Base-by-base conservation (phyloP, 2,113 vertebrate species). In the Megaceryle torquata region DNA sequence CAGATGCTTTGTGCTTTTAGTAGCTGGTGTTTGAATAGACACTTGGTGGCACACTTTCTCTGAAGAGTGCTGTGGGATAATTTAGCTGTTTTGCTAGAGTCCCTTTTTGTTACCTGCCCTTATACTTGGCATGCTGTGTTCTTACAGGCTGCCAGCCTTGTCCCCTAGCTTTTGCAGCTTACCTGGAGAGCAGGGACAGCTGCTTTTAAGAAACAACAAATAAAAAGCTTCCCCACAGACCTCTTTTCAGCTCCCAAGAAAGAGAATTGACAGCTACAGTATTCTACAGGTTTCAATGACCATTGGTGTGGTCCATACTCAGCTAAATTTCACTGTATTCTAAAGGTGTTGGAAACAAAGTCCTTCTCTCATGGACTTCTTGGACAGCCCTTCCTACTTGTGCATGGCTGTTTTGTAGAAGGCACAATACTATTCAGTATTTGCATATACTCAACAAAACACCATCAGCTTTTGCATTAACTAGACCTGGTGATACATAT, bases 41-140 rank as follows among this genome's bases (percentile, higher is more conserved):
- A 92, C 92, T 96, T 91, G 91, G 92, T 96, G 95, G 93, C 95
- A 96, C 79, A 78, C 92, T 96, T 96, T 93, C 85, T 86, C 95
- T 90, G 86, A 81, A n/a, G 51, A 88, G 80, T 39, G 57, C 69
- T 37, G 17, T 29, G 44, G 44, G 48, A 88, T 64, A 41, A 35
- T 1, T 6, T 8, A n/a, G 50, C 22, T 67, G 33, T 78, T 80
- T 82, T 88, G 28, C 80, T 43, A 9, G 21, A 33, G 11, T 59
- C 25, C 5, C 41, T 70, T 89, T 76, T 43, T 24, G 28, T 61
- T 77, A 22, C 25, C 29, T 54, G 65, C 33, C 39, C 46, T 82
- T 11, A 35, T 60, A 69, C 48, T 82, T 69, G 82, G 43, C 8
- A 12, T n/a, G 50, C 4, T 44, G 33, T 69, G 59, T 35, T 77